Base-by-base conservation (phyloP, 2,888 invertebrate species). In the Odontothrips loti region DNA sequence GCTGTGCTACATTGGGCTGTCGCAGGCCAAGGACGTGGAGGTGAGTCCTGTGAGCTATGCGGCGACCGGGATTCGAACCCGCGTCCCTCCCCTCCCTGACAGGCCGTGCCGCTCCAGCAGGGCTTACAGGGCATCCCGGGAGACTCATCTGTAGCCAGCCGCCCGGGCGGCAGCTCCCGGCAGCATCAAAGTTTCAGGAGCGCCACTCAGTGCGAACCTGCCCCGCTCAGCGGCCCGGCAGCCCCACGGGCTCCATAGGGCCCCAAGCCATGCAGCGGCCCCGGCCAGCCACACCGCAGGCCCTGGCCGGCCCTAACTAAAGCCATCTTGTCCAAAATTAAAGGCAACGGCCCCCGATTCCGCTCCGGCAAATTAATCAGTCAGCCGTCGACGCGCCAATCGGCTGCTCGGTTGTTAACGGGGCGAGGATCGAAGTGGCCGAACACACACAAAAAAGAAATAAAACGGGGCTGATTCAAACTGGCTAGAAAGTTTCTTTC, bases 1-100 rank as follows among this genome's bases (percentile, higher is more conserved):
- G 10, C 23, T 27, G 68, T 75, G 68, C 27, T 75, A 75, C 68
- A 27, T 75, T 10, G 68, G 68, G 8, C 68, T 75, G 27, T 75
- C 68, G 27, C 68, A 75, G 68, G 68, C 68, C 68, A 75, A 75
- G 68, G 68, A 75, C 68, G 68, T 75, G 23, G 68, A 75, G 68
- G 68, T 75, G 27, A 75, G 68, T 75, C 68, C 17, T 51, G 3
- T 51, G 12, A 1, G 51, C 51, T 51, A 58, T 58, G 58, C n/a
- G 58, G 20, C 68, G 12, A 27, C 27, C 27, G 68, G 68, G 68
- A 75, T 27, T 75, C 68, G 68, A 75, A 75, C 68, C 68, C 12
- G 68, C 10, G 68, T 23, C 23, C 58, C 58, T 43, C 34, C 34
- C 34, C 34, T 43, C 34, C 34, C 34, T 43, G 34, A 43, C 34